phyloP scores from a whole-genome alignment of 1,140 invertebrate genomes.

The Ectropis grisescens region DNA sequence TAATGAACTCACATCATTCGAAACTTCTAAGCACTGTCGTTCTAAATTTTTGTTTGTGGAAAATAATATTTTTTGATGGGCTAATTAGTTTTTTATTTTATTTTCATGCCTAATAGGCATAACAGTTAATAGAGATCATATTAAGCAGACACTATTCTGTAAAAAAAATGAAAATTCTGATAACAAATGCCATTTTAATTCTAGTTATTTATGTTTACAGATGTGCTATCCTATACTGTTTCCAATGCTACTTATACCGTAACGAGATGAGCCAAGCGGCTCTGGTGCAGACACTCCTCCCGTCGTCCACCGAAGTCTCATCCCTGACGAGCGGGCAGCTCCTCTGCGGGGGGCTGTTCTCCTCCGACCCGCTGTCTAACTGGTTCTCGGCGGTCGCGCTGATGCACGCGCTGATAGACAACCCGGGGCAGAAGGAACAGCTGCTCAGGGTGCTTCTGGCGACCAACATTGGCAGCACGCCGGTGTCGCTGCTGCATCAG shows the following conservation, averaged over 20 bases:
- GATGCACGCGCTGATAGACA: slow-evolving; percentile 92
- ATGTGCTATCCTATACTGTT: slow-evolving; percentile 97
- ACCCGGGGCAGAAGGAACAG: slow-evolving; percentile 91
- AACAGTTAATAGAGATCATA: no score
- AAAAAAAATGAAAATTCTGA: no score
- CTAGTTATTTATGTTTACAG: no score
- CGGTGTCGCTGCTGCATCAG: slow-evolving; percentile 91
- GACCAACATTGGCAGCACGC: slow-evolving; percentile 85
- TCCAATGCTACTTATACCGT: slow-evolving; percentile 95
- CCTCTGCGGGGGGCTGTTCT: slow-evolving; percentile 94
- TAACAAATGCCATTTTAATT: no score
- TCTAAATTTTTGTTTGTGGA: no score
- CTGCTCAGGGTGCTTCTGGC: slow-evolving; percentile 93
- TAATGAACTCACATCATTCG: no score
- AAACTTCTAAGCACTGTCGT: no score
- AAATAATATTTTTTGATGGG: no score
- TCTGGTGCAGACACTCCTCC: slow-evolving; percentile 92
- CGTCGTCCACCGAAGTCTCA: slow-evolving; percentile 82
- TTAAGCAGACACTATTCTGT: no score
- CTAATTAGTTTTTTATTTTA: no score
- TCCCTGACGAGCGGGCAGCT: slow-evolving; percentile 86
- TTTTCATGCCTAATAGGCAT: no score
- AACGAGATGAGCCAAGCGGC: slow-evolving; percentile 92
- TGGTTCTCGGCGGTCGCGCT: slow-evolving; percentile 96
- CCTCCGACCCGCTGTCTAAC: slow-evolving; percentile 91